Evolutionary conservation across 2,113 vertebrate species (phyloP).

Genomic region (Ginglymostoma cirratum): DNA sequence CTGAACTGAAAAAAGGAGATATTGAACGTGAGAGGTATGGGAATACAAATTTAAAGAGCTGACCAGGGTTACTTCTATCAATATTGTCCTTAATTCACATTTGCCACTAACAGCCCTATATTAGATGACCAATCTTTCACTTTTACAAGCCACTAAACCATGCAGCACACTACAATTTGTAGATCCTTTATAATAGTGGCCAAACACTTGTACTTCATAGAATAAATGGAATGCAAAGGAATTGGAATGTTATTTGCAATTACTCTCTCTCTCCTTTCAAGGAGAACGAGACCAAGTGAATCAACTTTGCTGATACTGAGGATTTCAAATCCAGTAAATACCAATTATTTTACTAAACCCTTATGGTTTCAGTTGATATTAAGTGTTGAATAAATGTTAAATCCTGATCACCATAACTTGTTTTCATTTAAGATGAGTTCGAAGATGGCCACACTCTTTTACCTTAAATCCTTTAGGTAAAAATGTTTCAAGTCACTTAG

Average conservation of each 20-base stretch:
- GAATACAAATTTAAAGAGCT: slow-evolving; percentile 41
- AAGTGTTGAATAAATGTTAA: not conserved
- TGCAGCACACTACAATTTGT: not conserved
- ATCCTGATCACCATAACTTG: too few relatives aligned
- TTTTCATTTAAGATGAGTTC: too few relatives aligned
- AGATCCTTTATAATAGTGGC: not conserved
- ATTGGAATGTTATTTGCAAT: not conserved
- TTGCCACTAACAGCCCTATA: not conserved
- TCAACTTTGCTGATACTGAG: not conserved
- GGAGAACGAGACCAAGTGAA: not conserved
- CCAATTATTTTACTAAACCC: not conserved
- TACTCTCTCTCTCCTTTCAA: not conserved
- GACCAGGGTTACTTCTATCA: not conserved
- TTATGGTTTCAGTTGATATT: not conserved
- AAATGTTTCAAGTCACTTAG: too few relatives aligned
- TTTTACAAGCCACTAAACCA: not conserved
- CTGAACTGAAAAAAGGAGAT: slow-evolving; percentile 89
- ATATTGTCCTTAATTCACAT: not conserved
- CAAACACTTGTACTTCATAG: not conserved
- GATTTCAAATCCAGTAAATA: not conserved
- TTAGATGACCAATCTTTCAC: not conserved
- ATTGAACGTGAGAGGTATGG: slow-evolving; percentile 85
- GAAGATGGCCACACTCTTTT: too few relatives aligned
- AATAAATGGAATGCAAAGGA: not conserved
- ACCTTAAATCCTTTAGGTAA: too few relatives aligned